These are phyloP conservation scores for Hypotaenidia okinawae DNA, from an alignment of 2,797 vertebrate genomes.

Conservation along the genomic window DNA sequence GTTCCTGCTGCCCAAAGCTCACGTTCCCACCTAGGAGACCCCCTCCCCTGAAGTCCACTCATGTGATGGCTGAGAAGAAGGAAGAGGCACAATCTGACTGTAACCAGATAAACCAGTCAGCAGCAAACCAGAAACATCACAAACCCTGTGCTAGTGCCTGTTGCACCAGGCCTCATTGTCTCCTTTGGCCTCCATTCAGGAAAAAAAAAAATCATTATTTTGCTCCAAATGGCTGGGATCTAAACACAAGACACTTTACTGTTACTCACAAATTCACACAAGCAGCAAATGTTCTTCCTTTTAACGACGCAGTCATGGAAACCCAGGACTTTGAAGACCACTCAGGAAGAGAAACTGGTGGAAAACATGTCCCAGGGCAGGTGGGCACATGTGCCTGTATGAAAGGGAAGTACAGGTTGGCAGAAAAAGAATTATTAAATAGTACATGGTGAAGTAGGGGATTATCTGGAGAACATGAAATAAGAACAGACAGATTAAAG, in stretches of 20 bases:
- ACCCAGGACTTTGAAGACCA: not conserved
- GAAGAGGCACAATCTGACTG: not conserved
- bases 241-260: not conserved
- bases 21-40: not conserved
- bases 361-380: not conserved
- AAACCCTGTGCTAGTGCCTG: not conserved
- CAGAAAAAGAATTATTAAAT: slow-evolving; percentile 43
- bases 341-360: not conserved
- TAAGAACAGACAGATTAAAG: slow-evolving; percentile 58
- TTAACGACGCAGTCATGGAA: not conserved
- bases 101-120: not conserved
- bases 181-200: not conserved
- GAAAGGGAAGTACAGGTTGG: not conserved
- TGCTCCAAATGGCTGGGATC: not conserved
- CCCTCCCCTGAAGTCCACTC: not conserved
- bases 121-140: not conserved
- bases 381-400: rapidly evolving
- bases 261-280: not conserved
- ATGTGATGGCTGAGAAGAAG: not conserved
- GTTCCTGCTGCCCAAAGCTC: not conserved
- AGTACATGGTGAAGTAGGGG: slow-evolving; percentile 8
- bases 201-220: not conserved
- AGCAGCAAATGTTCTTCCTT: not conserved
- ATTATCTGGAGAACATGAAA: slow-evolving; percentile 52
- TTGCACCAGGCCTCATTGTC: rapidly evolving